Evolutionary conservation across 2,888 invertebrate species (phyloP).

Genomic region (Drosophila niveifrons): DNA sequence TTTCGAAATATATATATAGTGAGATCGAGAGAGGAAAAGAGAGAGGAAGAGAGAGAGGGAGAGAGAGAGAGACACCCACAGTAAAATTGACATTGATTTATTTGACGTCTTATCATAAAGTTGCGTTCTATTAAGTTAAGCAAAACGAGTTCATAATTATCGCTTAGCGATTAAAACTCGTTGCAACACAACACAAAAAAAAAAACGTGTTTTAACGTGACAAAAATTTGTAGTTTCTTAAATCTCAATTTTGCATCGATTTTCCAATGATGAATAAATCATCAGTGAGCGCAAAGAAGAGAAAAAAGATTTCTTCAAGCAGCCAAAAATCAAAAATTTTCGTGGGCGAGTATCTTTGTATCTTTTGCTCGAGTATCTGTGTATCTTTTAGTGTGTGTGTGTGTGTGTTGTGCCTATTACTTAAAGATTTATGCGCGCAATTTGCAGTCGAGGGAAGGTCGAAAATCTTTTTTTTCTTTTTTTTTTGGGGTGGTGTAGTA

Average conservation of each 20-base stretch:
- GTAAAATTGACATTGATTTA: conserved; percentile 59
- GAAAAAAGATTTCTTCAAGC: conserved; percentile 24
- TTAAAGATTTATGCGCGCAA: conserved; percentile 68
- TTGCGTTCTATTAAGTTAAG: not conserved
- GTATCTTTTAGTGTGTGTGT: conserved; percentile 5
- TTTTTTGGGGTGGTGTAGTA: conserved; percentile 9
- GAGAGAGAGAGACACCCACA: conserved; percentile 31
- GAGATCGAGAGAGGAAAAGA: not conserved
- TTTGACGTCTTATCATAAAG: not conserved
- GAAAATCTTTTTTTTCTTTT: not conserved
- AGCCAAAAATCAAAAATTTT: conserved; percentile 39
- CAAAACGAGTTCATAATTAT: conserved; percentile 29
- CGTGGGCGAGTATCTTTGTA: conserved; percentile 9
- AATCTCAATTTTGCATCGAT: conserved; percentile 35
- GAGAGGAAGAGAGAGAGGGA: not conserved
- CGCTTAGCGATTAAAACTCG: conserved; percentile 55
- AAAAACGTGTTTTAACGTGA: too few relatives aligned
- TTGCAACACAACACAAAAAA: too few relatives aligned
- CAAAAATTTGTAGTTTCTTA: too few relatives aligned
- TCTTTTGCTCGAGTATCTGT: conserved; percentile 8
- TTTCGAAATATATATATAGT: conserved; percentile 53
- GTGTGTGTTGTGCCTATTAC: conserved; percentile 55
- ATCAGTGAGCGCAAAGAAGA: conserved; percentile 21
- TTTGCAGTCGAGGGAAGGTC: conserved; percentile 49
- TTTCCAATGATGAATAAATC: conserved; percentile 59